Evolutionary conservation across 2,888 invertebrate species (phyloP).

Genomic region (Erynnis tages): DNA sequence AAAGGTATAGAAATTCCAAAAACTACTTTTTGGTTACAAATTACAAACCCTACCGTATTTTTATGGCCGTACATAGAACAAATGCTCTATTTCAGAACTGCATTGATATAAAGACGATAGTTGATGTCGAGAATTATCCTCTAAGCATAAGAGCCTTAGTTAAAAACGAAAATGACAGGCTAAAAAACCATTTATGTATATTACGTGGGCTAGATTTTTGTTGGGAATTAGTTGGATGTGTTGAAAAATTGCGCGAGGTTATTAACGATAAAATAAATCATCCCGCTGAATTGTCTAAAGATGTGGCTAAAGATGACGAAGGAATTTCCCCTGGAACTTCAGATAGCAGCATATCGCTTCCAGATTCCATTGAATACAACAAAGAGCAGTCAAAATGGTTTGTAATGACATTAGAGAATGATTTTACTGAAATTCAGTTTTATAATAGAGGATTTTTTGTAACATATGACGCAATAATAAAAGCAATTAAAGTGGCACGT

Average conservation of each 20-base stretch:
- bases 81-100: constrained; percentile 55
- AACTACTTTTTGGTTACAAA: constrained; percentile 62
- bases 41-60: constrained; percentile 57
- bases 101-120: constrained; percentile 61
- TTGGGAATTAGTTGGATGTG: constrained; percentile 70
- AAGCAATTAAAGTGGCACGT: constrained; percentile 71
- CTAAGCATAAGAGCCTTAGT: constrained; percentile 62
- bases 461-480: constrained; percentile 73
- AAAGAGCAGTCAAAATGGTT: constrained; percentile 72
- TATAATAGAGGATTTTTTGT: constrained; percentile 75
- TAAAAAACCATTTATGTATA: constrained; percentile 65
- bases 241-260: constrained; percentile 48
- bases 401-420: constrained; percentile 76
- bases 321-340: not conserved
- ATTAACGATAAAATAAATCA: constrained; percentile 12
- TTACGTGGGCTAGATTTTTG: constrained; percentile 61
- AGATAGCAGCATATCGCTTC: not conserved
- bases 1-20: constrained; percentile 58
- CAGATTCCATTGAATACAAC: constrained; percentile 5
- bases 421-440: constrained; percentile 78
- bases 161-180: constrained; percentile 48
- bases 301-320: not conserved
- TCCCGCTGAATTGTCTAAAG: not conserved
- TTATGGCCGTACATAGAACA: constrained; percentile 55
- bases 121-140: constrained; percentile 62